phyloP scores from a whole-genome alignment of 2,113 vertebrate species.

The Tetrao urogallus region DNA sequence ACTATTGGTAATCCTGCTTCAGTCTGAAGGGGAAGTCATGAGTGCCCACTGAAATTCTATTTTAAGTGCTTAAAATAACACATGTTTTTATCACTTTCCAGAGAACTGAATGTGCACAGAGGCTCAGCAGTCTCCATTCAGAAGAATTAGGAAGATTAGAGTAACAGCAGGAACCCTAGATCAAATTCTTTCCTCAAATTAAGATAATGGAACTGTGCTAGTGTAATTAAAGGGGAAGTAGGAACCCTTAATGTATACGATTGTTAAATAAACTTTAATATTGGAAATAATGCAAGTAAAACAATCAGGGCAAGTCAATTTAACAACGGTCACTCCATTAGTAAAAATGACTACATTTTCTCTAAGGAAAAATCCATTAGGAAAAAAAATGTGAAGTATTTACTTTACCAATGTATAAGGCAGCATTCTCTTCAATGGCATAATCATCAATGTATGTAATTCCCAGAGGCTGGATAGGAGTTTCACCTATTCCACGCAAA shows the following conservation, averaged over 20 bases:
- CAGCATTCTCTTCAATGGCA: slow-evolving; percentile 86
- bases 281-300: slow-evolving; percentile 47
- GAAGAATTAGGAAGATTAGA: slow-evolving; percentile 63
- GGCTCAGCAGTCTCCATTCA: slow-evolving; percentile 21
- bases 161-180: slow-evolving; percentile 48
- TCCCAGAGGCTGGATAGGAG: slow-evolving; percentile 93
- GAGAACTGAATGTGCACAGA: slow-evolving; percentile 49
- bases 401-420: slow-evolving; percentile 91
- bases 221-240: slow-evolving; percentile 25
- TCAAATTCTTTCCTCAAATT: slow-evolving; percentile 61
- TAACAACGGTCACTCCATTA: neutral
- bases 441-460: slow-evolving; percentile 95
- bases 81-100: slow-evolving; percentile 21
- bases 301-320: neutral
- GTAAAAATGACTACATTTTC: neutral
- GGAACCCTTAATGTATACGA: neutral
- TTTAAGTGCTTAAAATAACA: neutral
- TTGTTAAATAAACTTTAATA: slow-evolving; percentile 46
- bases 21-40: neutral
- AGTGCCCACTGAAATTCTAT: neutral
- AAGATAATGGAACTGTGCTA: slow-evolving; percentile 12
- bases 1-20: neutral
- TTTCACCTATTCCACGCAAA: slow-evolving; percentile 93
- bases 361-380: neutral
- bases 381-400: neutral